phyloP scores from a whole-genome alignment of 2,113 vertebrate species.

The Psilopogon haemacephalus region DNA sequence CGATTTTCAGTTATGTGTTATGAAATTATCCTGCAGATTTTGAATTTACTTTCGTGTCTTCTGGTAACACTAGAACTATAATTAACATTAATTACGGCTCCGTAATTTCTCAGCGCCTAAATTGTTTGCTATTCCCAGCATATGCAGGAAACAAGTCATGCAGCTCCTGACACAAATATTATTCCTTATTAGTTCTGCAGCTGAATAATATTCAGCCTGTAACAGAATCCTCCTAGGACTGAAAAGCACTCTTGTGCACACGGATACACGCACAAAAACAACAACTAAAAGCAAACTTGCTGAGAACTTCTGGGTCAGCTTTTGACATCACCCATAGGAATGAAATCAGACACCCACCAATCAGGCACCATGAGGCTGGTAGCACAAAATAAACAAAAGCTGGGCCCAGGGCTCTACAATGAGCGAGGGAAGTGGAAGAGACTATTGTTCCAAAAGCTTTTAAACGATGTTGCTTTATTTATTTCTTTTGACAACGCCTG shows the following conservation, averaged over 20 bases:
- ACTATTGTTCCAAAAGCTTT: slow-evolving; percentile 66
- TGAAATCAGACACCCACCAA: slow-evolving; percentile 69
- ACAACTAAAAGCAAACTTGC: slow-evolving; percentile 66
- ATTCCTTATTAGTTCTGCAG: slow-evolving; percentile 44
- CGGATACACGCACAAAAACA: slow-evolving; percentile 54
- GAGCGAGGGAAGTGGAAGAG: slow-evolving; percentile 65
- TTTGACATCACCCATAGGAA: slow-evolving; percentile 67
- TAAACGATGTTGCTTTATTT: slow-evolving; percentile 57
- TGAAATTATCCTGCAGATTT: not conserved
- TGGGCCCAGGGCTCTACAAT: slow-evolving; percentile 52
- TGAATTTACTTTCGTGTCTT: not conserved
- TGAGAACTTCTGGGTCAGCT: slow-evolving; percentile 69
- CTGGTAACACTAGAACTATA: not conserved
- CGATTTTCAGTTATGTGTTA: not conserved
- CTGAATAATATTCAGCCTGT: slow-evolving; percentile 52
- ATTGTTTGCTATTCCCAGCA: not conserved
- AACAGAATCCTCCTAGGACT: slow-evolving; percentile 57
- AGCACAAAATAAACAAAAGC: slow-evolving; percentile 67
- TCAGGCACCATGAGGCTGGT: slow-evolving; percentile 57
- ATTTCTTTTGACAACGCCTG: slow-evolving; percentile 50
- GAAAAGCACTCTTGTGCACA: slow-evolving; percentile 50
- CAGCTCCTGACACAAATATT: slow-evolving; percentile 38
- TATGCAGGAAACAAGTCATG: slow-evolving; percentile 21
- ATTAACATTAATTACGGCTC: slow-evolving; percentile 43
- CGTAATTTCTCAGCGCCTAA: not conserved